phyloP scores from a whole-genome alignment of 2,797 vertebrate genomes.

The Enoplosus armatus region DNA sequence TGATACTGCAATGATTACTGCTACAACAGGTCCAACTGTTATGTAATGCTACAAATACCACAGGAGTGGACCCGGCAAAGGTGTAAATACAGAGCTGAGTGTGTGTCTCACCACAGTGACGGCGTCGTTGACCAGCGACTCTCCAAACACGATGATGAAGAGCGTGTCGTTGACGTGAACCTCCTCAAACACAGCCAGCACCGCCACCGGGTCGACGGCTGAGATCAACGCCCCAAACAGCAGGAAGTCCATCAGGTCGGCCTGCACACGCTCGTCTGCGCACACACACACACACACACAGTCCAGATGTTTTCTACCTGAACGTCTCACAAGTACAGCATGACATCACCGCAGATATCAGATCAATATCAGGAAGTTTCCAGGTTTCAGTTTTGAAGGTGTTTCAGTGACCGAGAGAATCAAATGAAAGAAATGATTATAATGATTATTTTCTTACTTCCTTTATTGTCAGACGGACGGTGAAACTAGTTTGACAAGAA shows the following conservation, averaged over 20 bases:
- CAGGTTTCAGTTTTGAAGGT: no score
- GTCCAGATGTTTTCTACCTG: no score
- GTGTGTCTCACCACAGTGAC: constrained; percentile 92
- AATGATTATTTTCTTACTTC: no score
- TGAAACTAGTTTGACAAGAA: no score
- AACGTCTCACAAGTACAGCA: no score
- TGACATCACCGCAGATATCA: no score
- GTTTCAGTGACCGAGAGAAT: no score
- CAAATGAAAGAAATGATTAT: no score
- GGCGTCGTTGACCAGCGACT: constrained; percentile 95
- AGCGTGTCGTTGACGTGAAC: constrained; percentile 96
- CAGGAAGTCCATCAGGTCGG: constrained; percentile 95
- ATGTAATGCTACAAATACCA: constrained; percentile 8
- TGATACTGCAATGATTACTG: not conserved
- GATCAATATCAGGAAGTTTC: no score
- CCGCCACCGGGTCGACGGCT: constrained; percentile 95
- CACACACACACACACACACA: not conserved
- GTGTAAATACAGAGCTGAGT: no score
- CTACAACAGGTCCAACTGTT: not conserved
- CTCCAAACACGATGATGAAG: constrained; percentile 97
- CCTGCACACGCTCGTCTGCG: constrained; percentile 89
- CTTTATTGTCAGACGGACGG: no score
- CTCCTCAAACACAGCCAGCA: constrained; percentile 95
- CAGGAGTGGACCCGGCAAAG: no score
- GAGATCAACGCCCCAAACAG: constrained; percentile 95